A percentile compares a stretch with the other conserved stretches of the same genome.
These are phyloP conservation scores for Labrus mixtus DNA, from an alignment of 2,113 vertebrate genomes.

Conservation along the genomic window DNA sequence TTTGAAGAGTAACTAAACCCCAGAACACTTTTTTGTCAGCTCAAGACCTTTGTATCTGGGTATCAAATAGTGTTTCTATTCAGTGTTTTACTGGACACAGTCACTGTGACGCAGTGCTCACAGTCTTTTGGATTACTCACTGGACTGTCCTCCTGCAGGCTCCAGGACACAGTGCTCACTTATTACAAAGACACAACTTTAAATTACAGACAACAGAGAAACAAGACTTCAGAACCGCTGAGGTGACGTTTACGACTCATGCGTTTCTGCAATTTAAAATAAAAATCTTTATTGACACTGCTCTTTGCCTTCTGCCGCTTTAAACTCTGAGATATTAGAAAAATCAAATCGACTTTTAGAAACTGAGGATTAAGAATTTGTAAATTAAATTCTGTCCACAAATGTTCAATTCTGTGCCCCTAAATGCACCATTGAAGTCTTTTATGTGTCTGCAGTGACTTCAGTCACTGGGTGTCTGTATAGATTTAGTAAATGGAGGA, in stretches of 20 bases:
- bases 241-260: neutral
- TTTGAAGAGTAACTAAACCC: no score
- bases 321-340: slow-evolving; percentile 15
- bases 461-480: neutral
- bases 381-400: slow-evolving; percentile 27
- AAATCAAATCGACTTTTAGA: slow-evolving; percentile 18
- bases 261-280: slow-evolving; percentile 14
- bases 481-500: neutral
- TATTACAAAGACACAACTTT: slow-evolving; percentile 5
- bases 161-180: no score
- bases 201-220: neutral
- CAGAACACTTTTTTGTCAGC: no score
- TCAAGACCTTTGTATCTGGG: no score
- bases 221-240: neutral
- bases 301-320: slow-evolving; percentile 9
- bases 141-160: no score
- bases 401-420: slow-evolving; percentile 20
- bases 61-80: no score
- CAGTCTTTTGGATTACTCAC: no score
- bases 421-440: slow-evolving; percentile 3
- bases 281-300: slow-evolving; percentile 11
- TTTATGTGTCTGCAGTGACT: neutral
- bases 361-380: slow-evolving; percentile 21
- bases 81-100: no score
- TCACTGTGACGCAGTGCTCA: no score